Conservation (phyloP, 2,797 vertebrate genomes). For the Thamnophis elegans region DNA sequence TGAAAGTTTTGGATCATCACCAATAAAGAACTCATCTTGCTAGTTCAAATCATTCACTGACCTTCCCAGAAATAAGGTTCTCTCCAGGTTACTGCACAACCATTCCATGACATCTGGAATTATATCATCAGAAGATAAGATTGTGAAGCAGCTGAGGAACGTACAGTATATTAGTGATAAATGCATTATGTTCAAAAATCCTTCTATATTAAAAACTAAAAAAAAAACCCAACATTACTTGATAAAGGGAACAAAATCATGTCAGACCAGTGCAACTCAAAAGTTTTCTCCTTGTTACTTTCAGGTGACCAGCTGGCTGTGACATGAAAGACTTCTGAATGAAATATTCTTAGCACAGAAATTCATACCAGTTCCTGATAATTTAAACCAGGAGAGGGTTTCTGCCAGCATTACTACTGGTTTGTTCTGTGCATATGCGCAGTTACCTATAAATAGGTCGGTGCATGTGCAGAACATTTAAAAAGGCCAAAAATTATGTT, state of each 20-base stretch:
- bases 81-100: background rate
- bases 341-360: background rate
- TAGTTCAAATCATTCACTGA: background rate
- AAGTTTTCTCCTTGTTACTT: background rate
- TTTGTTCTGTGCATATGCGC: no score
- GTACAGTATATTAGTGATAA: background rate
- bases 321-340: background rate
- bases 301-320: background rate
- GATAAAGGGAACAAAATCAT: background rate
- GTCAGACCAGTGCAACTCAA: background rate
- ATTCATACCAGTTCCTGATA: background rate
- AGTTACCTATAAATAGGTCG: no score
- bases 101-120: background rate
- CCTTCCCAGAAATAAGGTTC: background rate
- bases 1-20: background rate
- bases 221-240: background rate
- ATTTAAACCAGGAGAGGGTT: no score
- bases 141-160: background rate
- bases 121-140: background rate
- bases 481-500: no score
- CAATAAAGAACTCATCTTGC: background rate
- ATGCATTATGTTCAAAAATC: background rate
- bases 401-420: no score
- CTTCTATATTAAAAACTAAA: background rate
- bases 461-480: no score